These are phyloP conservation scores for Noctua comes DNA, from an alignment of 2,888 invertebrate genomes.

Conservation along the genomic window DNA sequence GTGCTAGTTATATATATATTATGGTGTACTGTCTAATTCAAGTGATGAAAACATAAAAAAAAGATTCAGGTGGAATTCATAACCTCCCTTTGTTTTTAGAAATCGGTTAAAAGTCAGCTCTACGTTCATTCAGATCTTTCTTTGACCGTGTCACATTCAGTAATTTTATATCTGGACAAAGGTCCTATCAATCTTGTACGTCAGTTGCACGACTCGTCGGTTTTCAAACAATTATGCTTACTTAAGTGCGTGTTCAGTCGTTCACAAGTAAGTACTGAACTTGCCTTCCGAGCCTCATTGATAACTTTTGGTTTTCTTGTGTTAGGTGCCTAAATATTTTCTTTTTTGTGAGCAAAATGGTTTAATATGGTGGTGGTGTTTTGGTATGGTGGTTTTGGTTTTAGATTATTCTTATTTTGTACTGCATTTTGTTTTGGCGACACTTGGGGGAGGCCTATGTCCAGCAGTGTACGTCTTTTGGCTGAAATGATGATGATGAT, in stretches of 20 bases:
- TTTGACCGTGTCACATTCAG: slow-evolving; percentile 66
- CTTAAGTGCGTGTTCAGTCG: slow-evolving; percentile 83
- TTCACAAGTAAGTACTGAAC: slow-evolving; percentile 68
- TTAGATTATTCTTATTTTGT: not conserved
- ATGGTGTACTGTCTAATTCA: not conserved
- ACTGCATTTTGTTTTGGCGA: too few species aligned
- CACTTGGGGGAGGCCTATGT: too few species aligned
- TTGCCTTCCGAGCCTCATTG: slow-evolving; percentile 52
- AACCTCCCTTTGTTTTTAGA: too few species aligned
- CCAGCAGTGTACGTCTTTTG: too few species aligned
- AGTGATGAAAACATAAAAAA: not conserved
- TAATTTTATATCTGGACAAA: slow-evolving; percentile 66
- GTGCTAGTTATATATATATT: too few species aligned
- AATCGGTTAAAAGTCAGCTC: not conserved
- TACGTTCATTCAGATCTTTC: slow-evolving; percentile 12
- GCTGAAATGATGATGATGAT: too few species aligned
- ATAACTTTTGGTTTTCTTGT: slow-evolving; percentile 47
- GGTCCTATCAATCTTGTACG: slow-evolving; percentile 85
- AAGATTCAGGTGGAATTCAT: too few species aligned
- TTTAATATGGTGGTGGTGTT: not conserved
- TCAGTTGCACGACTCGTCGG: slow-evolving; percentile 83
- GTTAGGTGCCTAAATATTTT: slow-evolving; percentile 7
- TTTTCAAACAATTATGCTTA: slow-evolving; percentile 87
- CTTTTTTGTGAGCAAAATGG: not conserved
- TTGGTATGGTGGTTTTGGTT: too few species aligned